Percentiles rank a stretch among this genome's conserved stretches.
phyloP scores from a whole-genome alignment of 2,888 invertebrate genomes.

The Drosophila anomalata region DNA sequence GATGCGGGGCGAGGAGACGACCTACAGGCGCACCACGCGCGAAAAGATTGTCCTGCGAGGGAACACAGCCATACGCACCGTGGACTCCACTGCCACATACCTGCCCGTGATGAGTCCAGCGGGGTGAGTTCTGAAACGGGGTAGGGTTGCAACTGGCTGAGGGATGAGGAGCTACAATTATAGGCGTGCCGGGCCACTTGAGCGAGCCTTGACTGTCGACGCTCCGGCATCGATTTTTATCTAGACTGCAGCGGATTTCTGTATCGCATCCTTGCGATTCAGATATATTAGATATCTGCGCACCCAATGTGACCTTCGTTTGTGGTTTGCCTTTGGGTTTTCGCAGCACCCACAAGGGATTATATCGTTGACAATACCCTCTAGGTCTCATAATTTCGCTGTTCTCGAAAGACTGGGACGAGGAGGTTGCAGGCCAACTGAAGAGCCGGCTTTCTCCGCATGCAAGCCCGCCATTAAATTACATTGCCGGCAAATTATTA shows the following conservation, averaged over 20 bases:
- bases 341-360: neutral
- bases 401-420: conserved; percentile 6
- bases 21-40: conserved; percentile 83
- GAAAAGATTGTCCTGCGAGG: conserved; percentile 83
- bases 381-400: conserved; percentile 22
- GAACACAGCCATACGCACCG: conserved; percentile 83
- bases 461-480: conserved; percentile 63
- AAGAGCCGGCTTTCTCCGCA: conserved; percentile 43
- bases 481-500: conserved; percentile 56
- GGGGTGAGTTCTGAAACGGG: conserved; percentile 70
- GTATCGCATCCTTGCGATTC: conserved; percentile 33
- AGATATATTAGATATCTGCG: conserved; percentile 19
- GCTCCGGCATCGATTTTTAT: conserved; percentile 69
- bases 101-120: conserved; percentile 76
- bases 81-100: conserved; percentile 84
- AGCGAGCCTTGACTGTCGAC: conserved; percentile 56
- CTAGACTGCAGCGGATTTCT: conserved; percentile 69
- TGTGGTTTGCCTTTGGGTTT: conserved; percentile 30
- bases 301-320: conserved; percentile 53
- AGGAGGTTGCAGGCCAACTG: conserved; percentile 10
- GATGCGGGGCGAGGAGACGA: conserved; percentile 82
- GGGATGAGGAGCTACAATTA: conserved; percentile 11
- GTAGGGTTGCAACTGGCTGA: conserved; percentile 4
- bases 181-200: conserved; percentile 58
- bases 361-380: conserved; percentile 49